Percentiles rank a stretch among this genome's conserved stretches.
Conservation (phyloP, 2,113 vertebrate genomes). For the Gasterosteus aculeatus region DNA sequence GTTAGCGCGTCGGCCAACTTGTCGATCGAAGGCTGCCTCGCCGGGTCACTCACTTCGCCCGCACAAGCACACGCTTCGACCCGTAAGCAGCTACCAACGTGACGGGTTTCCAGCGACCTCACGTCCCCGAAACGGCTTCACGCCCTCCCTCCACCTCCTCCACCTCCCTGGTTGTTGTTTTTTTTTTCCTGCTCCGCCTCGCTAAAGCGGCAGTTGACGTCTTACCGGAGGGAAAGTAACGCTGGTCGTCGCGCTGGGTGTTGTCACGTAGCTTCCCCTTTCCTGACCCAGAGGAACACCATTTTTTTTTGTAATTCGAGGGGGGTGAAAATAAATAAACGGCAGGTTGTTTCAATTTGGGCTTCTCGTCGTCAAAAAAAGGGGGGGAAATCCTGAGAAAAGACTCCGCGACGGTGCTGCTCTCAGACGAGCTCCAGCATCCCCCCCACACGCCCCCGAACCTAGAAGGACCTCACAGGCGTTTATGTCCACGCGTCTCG, state of each 20-base stretch:
- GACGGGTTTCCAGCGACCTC: too few relatives aligned
- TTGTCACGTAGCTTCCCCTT: constrained; percentile 63
- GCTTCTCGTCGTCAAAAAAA: constrained; percentile 14
- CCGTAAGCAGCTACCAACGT: too few relatives aligned
- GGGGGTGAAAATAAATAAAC: background rate
- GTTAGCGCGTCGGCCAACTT: constrained; percentile 35
- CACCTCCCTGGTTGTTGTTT: too few relatives aligned
- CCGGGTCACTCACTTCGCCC: background rate
- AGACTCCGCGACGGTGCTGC: constrained; percentile 24
- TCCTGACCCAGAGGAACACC: constrained; percentile 73
- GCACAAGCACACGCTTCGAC: background rate
- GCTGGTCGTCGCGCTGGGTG: constrained; percentile 63
- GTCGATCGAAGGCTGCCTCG: background rate
- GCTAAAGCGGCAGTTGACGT: constrained; percentile 24
- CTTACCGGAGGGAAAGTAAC: constrained; percentile 63
- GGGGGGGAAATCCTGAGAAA: constrained; percentile 29
- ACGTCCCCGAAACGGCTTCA: too few relatives aligned
- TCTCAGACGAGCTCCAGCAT: constrained; percentile 67
- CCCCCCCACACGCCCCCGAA: constrained; percentile 7
- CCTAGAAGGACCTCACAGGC: constrained; percentile 17
- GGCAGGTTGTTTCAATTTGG: constrained; percentile 2
- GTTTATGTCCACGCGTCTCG: constrained; percentile 30
- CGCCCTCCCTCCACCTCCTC: too few relatives aligned
- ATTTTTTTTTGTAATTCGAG: constrained; percentile 57
- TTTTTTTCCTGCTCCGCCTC: constrained; percentile 24